Evolutionary conservation across 2,113 vertebrate genomes (phyloP), one percentile per base, ranked within the genome.

Genomic region (Nibea albiflora): DNA sequence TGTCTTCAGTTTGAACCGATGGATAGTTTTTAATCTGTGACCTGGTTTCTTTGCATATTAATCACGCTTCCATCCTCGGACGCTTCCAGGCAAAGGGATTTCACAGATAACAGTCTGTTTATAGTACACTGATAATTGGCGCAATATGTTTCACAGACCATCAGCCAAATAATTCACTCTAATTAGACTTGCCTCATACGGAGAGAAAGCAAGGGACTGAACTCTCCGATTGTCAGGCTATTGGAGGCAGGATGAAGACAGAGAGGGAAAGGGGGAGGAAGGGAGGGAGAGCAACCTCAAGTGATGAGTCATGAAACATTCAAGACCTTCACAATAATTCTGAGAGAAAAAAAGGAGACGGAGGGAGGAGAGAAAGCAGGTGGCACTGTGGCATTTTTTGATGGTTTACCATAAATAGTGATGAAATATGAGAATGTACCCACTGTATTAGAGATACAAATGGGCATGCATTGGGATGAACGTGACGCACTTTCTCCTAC

Each of bases 11-110:
- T 71, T 91, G 92, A n/a, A 89, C 91, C 77, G 47, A 39, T 85
- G 82, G 83, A 88, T 84, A 75, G 78, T 87, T 88, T 91, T 89
- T n/a, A n/a, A 85, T 87, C 81, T 84, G 70, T 91, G 90, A 92
- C 90, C 91, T 88, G 88, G 80, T 92, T 94, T 95, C 67, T 76
- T 80, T 91, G 90, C 87, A 86, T 94, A 88, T 93, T 93, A 93
- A 94, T 93, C 80, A 82, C 35, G 57, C 80, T 86, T 83, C 82
- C 75, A 61, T 77, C 69, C 64, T 79, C 11, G 9, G 31, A 35
- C 49, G 69, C 85, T 81, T 46, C 12, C 71, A 88, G 73, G 83
- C 85, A 85, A 79, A 71, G 85, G 82, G 89, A 92, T 90, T 90
- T 94, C 88, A 91, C 88, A 93, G 93, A 92, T 92, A 93, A 89